These are phyloP conservation scores for Drosophila paracracens DNA, from an alignment of 2,888 invertebrate species.

Conservation along the genomic window DNA sequence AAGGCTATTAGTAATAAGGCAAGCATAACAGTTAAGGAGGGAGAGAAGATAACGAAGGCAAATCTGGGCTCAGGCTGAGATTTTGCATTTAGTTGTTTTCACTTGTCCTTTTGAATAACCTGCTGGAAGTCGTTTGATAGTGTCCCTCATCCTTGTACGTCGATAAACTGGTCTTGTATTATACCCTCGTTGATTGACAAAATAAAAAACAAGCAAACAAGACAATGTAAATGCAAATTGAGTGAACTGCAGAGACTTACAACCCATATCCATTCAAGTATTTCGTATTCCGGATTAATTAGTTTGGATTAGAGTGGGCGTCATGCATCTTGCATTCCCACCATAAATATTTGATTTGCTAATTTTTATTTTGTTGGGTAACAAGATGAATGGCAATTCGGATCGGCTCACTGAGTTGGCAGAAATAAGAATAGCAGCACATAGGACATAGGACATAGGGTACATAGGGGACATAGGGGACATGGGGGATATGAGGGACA, in stretches of 20 bases:
- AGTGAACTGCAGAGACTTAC: background rate
- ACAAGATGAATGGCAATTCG: conserved; percentile 10
- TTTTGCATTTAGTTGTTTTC: background rate
- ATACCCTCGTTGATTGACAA: background rate
- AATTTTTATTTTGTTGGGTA: background rate
- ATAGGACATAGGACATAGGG: background rate
- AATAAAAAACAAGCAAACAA: background rate
- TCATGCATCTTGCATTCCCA: background rate
- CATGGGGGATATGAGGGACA: background rate
- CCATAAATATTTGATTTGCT: conserved; percentile 7
- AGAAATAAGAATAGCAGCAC: background rate
- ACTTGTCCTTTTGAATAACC: background rate
- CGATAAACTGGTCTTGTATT: background rate
- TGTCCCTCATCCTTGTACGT: background rate
- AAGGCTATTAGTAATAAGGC: background rate
- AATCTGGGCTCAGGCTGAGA: background rate
- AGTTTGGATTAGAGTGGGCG: background rate
- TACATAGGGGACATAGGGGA: background rate
- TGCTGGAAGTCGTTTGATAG: background rate
- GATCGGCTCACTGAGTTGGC: background rate
- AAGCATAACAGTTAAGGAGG: background rate
- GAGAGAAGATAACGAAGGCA: background rate
- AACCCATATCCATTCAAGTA: background rate
- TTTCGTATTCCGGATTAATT: background rate
- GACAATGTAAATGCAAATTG: background rate